Evolutionary conservation across 1,140 invertebrate genomes (phyloP), one percentile per base, ranked within the genome.

Genomic region (Ostrea edulis): DNA sequence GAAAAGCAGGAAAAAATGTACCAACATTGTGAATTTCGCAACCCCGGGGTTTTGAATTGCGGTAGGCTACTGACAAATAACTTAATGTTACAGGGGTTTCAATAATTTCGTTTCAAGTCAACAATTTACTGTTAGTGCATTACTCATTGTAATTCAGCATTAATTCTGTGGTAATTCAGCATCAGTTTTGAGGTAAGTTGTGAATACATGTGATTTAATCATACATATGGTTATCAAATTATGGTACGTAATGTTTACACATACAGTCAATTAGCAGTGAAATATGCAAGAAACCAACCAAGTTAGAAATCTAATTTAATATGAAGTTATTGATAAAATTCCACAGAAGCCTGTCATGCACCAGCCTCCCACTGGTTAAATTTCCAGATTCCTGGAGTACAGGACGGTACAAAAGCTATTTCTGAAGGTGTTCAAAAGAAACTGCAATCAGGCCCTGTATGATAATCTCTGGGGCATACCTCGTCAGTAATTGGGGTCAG

Each of bases 401-500:
- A 77, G 68, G 8, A 25, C 29, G 25, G 9, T 77, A 77, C 68
- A 77, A 77, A 44, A 77, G 68, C 68, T 77, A 77, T 25, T 77
- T 25, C 8, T 14, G 68, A 77, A 77, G 25, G 68, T 77, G 68
- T 35, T 77, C 68, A 77, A 44, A 62, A 20, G 68, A 77, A 25
- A 77, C 14, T 17, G 25, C 25, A 44, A 77, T 25, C 29, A 25
- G 29, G 68, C 82, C 71, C 52, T 17, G 17, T 53, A 54, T 83
- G 20, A 83, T 35, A 83, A 54, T 35, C 35, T 35, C 68, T 83
- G 52, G 52, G 82, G 82, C 82, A 84, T 94, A 94, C 93, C 93
- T 94, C 93, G 88, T 93, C 93, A 58, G 93, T 91, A 85, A 94
- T 94, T 87, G 87, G 87, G 52, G 91, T 91, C 51, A 94, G 90